These are phyloP conservation scores for Clarias gariepinus DNA, from an alignment of 2,113 vertebrate species.

Conservation along the genomic window DNA sequence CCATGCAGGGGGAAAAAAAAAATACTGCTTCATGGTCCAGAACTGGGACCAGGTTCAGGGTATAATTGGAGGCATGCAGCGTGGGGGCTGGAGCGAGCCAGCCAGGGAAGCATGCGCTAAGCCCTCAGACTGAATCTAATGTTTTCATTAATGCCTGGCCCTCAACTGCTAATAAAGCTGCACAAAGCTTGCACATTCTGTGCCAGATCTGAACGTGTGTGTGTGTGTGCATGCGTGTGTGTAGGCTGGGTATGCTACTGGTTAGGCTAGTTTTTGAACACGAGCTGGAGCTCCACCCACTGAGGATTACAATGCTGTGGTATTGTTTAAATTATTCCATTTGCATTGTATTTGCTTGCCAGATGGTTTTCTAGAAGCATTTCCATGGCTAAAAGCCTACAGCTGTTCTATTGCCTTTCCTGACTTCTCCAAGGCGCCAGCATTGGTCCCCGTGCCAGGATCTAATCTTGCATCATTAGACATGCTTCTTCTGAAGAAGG, in stretches of 20 bases:
- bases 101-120: background rate
- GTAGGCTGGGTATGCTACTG: background rate
- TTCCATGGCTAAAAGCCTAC: background rate
- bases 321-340: background rate
- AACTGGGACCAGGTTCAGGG: background rate
- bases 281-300: background rate
- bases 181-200: background rate
- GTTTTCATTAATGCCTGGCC: conserved; percentile 9
- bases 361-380: background rate
- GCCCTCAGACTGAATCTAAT: background rate
- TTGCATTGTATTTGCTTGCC: background rate
- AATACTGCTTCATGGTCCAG: background rate
- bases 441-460: background rate
- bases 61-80: background rate
- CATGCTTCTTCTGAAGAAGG: no score
- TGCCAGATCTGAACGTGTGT: background rate
- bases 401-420: background rate
- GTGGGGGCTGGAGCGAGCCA: background rate
- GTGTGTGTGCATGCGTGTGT: background rate
- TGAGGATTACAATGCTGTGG: background rate
- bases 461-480: background rate
- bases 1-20: background rate
- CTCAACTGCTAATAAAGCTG: background rate
- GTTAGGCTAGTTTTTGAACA: background rate
- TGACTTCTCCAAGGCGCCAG: background rate